Base-by-base conservation (phyloP, 2,888 invertebrate genomes). In the Drosophila conformis region DNA sequence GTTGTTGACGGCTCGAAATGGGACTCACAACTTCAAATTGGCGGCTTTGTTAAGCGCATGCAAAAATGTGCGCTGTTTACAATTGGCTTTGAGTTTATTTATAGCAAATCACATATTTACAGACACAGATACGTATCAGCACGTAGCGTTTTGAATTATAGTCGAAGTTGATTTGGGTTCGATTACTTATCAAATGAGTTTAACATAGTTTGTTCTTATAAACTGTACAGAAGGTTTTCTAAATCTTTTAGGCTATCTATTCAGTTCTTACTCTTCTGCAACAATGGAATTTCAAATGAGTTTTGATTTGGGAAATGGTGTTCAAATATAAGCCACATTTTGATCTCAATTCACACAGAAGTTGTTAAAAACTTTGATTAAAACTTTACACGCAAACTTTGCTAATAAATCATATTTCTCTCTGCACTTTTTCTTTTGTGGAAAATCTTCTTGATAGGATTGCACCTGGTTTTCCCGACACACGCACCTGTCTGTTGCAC, bases 401-500 rank as follows among this genome's bases (percentile, higher is more conserved):
- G 8, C n/a, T 13, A 56, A 38, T n/a, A 56, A 13, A 38, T 56
- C 27, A n/a, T 7, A 13, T 27, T 36, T 27, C 18, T 36, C 6
- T 5, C 35, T 33, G 8, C 15, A 40, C 2, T 40, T n/a, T 40
- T n/a, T 33, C 10, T 33, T 33, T 33, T 33, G 33, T 33, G 33
- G 10, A 25, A 51, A 10, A 31, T 49, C 1, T 18, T 25, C 11
- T 54, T 2, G 29, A 97, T 35, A 98, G 97, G 83, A 94, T 98
- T 69, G 95, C 96, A n/a, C 93, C 95, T 54, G 98, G 97, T 15
- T 94, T 95, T 81, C 99, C 99, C 0, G 98, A 98, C 92, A 96
- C 97, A 49, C 95, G 97, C 69, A 97, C 97, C 10, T 98, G 98
- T 92, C 94, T 99, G 51, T 94, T 99, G 18, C 97, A 99, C 93